Evolutionary conservation across 2,888 invertebrate species (phyloP).

Genomic region (Dendrolimus pini): DNA sequence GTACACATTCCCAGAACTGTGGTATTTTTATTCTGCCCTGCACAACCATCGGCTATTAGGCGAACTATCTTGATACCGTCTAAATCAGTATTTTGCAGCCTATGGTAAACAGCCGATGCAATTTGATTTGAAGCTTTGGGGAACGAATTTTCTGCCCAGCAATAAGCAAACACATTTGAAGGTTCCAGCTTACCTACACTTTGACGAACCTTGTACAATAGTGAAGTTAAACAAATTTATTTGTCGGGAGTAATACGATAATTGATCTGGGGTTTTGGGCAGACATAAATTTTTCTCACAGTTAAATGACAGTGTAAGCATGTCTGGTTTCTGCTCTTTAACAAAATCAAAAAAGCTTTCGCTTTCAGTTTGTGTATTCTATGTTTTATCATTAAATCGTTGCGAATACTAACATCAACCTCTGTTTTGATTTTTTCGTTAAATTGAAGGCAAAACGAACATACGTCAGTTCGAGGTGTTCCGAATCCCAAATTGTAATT

Average conservation of each 20-base stretch:
- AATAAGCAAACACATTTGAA: slow-evolving; percentile 9
- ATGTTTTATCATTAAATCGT: neutral
- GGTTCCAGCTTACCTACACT: no score
- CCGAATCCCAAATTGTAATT: neutral
- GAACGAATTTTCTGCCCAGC: slow-evolving; percentile 3
- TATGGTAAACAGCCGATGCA: slow-evolving; percentile 6
- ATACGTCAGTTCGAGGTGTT: neutral
- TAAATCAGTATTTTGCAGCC: slow-evolving; percentile 2
- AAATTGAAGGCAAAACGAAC: neutral
- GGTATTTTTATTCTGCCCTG: slow-evolving; percentile 6
- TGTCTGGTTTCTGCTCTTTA: neutral
- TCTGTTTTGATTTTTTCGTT: neutral
- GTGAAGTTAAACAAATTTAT: slow-evolving; percentile 12
- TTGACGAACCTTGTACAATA: no score
- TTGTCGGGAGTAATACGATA: slow-evolving; percentile 9
- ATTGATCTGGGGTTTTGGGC: slow-evolving; percentile 13
- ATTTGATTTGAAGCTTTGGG: slow-evolving; percentile 7
- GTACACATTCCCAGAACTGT: slow-evolving; percentile 2
- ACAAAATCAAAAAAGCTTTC: slow-evolving; percentile 8
- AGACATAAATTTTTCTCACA: slow-evolving; percentile 13
- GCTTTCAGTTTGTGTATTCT: slow-evolving; percentile 1
- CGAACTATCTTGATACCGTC: slow-evolving; percentile 1
- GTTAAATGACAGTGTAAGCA: slow-evolving; percentile 9
- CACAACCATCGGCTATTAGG: slow-evolving; percentile 4
- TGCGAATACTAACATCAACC: neutral